These are phyloP conservation scores for Dermochelys coriacea DNA, from an alignment of 2,797 vertebrate species.

Conservation along the genomic window DNA sequence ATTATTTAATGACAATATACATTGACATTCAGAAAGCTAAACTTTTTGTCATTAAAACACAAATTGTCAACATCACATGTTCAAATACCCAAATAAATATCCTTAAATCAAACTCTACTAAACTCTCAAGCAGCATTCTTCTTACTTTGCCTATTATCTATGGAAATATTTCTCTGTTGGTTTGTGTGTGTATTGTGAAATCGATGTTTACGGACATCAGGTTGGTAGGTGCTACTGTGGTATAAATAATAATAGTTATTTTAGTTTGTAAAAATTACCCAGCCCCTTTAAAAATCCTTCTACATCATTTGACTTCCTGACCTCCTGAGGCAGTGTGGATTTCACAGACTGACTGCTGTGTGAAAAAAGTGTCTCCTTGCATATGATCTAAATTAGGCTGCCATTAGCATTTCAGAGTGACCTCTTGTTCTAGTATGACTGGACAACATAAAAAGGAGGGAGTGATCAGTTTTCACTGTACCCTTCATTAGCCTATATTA, in stretches of 20 bases:
- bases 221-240: neutral
- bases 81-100: neutral
- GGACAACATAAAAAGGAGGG: constrained; percentile 61
- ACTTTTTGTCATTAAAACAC: neutral
- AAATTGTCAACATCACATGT: neutral
- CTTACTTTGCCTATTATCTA: neutral
- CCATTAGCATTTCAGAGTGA: constrained; percentile 73
- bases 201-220: neutral
- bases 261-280: constrained; percentile 36
- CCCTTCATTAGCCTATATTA: constrained; percentile 67
- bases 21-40: neutral
- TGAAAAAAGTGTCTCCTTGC: constrained; percentile 67
- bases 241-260: neutral
- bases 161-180: neutral
- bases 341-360: constrained; percentile 71
- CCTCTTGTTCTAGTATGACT: constrained; percentile 72
- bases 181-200: neutral
- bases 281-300: constrained; percentile 47
- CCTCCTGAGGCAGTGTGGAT: constrained; percentile 66
- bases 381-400: constrained; percentile 75
- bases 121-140: neutral
- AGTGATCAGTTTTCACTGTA: constrained; percentile 60
- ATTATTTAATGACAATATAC: neutral
- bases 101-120: neutral
- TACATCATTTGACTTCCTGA: constrained; percentile 48